Evolutionary conservation across 2,797 vertebrate genomes (phyloP), one percentile per base, ranked within the genome.

Genomic region (Phrynocephalus vlangalii): DNA sequence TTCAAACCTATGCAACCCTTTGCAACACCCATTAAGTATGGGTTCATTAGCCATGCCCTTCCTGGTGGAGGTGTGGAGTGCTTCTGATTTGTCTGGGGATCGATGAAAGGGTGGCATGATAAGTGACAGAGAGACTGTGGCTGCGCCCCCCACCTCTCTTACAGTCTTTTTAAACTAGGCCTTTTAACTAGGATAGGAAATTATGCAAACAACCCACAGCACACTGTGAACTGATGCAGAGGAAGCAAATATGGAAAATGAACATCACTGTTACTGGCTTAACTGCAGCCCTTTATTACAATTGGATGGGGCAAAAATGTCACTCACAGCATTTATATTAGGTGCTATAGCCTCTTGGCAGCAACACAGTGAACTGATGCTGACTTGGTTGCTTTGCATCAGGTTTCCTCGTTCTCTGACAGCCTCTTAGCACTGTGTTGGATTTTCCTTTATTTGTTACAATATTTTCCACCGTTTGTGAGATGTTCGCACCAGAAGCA

Each of bases 311-410:
- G n/a, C 50, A 44, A 70, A 75, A 80, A 81, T 85, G 60, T 85
- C 77, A 88, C 30, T 85, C 11, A 16, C 44, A 75, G 77, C 48
- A 80, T 80, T 85, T 85, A 88, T 85, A 80, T 75, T 73, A 87
- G 79, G 66, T 87, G 66, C n/a, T 83, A 22, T 77, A 81, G 75
- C 77, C 71, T 33, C 60, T 84, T 90, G 82, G 89, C 78, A 50
- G 48, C 28, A 30, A n/a, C 20, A 52, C 30, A 85, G 10, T 81
- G 78, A 88, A 67, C 70, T 76, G 38, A 67, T 84, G 70, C 70
- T 81, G 63, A 87, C 44, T 50, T n/a, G 63, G 63, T 68, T 68
- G 71, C 71, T 73, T 75, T 75, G 71, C 72, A 5, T 67, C 78
- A 81, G 52, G 80, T 85, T 76, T 81, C 78, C 83, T 88, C 75